phyloP scores from a whole-genome alignment of 1,140 invertebrate species.

The Lineus longissimus region DNA sequence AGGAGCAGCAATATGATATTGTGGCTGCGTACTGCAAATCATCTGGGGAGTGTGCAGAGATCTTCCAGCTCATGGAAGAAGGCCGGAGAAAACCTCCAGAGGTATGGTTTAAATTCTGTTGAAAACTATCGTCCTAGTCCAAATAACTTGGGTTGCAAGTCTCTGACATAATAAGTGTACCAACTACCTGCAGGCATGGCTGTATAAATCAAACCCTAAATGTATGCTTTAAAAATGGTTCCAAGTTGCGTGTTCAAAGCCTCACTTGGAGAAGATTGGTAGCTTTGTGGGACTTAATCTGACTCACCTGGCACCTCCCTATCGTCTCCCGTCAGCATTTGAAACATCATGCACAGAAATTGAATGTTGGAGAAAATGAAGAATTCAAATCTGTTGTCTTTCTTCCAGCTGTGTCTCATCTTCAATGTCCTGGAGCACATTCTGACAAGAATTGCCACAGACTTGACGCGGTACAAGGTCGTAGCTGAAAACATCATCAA shows the following conservation, averaged over 20 bases:
- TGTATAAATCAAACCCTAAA: neutral
- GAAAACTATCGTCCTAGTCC: neutral
- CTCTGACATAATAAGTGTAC: neutral
- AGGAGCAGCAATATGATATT: constrained; percentile 22
- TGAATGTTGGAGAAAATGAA: too few species aligned
- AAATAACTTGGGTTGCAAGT: neutral
- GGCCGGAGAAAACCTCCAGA: constrained; percentile 22
- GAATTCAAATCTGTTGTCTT: neutral
- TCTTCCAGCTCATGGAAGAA: constrained; percentile 22
- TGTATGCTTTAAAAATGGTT: too few species aligned
- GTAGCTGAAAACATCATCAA: constrained; percentile 21
- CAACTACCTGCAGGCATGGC: neutral
- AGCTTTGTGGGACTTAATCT: too few species aligned
- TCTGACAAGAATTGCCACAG: constrained; percentile 23
- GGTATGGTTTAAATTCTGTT: neutral
- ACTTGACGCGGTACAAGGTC: constrained; percentile 12
- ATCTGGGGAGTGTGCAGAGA: constrained; percentile 24
- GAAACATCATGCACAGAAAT: too few species aligned
- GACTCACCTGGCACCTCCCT: too few species aligned
- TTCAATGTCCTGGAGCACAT: constrained; percentile 25
- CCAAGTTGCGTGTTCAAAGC: too few species aligned
- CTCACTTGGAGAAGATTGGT: too few species aligned
- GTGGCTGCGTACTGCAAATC: constrained; percentile 21
- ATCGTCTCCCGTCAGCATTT: too few species aligned
- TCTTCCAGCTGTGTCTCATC: constrained; percentile 18